Conservation (phyloP, 2,113 vertebrate genomes). For the Theropithecus gelada region DNA sequence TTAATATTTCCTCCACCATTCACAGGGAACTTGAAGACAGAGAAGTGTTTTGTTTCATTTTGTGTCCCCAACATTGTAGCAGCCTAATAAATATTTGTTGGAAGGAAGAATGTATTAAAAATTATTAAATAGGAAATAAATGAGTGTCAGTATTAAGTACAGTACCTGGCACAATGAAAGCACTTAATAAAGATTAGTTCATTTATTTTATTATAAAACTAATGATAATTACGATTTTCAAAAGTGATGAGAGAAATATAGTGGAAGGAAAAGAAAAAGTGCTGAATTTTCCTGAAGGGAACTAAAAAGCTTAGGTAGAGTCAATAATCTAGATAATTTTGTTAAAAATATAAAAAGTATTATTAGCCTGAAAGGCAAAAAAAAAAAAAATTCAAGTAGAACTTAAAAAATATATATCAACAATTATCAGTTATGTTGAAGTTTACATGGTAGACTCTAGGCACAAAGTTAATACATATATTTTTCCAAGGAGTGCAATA, state of each 20-base stretch:
- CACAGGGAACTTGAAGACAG: neutral
- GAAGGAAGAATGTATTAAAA: neutral
- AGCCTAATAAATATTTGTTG: neutral
- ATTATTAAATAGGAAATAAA: neutral
- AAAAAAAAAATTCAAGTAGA: neutral
- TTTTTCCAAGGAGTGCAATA: neutral
- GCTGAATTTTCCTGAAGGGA: neutral
- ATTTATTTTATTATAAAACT: neutral
- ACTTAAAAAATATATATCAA: neutral
- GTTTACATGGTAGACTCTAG: neutral
- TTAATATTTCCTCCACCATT: neutral
- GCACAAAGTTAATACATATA: neutral
- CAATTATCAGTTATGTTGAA: neutral
- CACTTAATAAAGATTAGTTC: neutral
- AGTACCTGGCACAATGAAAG: neutral
- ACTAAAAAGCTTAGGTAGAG: neutral
- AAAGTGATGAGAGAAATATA: neutral
- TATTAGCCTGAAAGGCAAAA: neutral
- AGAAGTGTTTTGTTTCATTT: neutral
- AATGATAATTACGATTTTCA: neutral
- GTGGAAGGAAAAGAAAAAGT: neutral
- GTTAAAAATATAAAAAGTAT: neutral
- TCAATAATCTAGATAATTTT: neutral
- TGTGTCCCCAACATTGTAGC: neutral
- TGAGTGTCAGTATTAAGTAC: neutral